A percentile compares a stretch with the other conserved stretches of the same genome.
Conservation (phyloP, 1,140 invertebrate genomes). For the Drosophila melanica region DNA sequence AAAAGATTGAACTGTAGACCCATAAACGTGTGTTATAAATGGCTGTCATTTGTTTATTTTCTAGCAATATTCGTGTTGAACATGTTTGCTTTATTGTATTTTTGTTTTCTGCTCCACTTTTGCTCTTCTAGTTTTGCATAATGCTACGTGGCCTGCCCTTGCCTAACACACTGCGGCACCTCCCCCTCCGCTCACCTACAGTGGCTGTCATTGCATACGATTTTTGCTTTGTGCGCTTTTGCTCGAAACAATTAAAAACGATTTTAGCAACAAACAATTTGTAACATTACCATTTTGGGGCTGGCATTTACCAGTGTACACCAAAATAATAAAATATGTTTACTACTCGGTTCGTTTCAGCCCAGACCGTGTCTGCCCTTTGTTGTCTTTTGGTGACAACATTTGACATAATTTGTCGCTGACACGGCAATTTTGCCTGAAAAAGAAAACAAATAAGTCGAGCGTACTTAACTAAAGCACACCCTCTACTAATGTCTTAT, state of each 20-base stretch:
- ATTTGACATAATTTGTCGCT: conserved; percentile 76
- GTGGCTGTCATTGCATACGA: background rate
- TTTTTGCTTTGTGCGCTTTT: conserved; percentile 39
- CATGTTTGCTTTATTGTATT: background rate
- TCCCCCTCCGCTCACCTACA: background rate
- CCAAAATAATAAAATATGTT: conserved; percentile 33
- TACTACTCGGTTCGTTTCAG: conserved; percentile 17
- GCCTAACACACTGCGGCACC: background rate
- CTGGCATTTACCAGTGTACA: conserved; percentile 45
- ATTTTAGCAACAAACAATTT: conserved; percentile 68
- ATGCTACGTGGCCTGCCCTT: conserved; percentile 29
- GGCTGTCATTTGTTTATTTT: conserved; percentile 1
- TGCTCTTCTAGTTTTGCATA: conserved; percentile 29
- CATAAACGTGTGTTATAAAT: background rate
- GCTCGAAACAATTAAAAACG: conserved; percentile 63
- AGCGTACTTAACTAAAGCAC: background rate
- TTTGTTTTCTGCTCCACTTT: conserved; percentile 28
- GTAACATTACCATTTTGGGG: conserved; percentile 57
- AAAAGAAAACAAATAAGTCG: background rate
- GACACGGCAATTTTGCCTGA: conserved; percentile 46
- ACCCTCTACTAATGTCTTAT: background rate
- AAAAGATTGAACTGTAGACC: background rate
- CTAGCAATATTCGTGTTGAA: conserved; percentile 14
- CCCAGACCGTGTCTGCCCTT: conserved; percentile 13
- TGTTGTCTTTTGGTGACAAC: conserved; percentile 61